phyloP scores from a whole-genome alignment of 2,797 vertebrate genomes.

The Danio tinwini region DNA sequence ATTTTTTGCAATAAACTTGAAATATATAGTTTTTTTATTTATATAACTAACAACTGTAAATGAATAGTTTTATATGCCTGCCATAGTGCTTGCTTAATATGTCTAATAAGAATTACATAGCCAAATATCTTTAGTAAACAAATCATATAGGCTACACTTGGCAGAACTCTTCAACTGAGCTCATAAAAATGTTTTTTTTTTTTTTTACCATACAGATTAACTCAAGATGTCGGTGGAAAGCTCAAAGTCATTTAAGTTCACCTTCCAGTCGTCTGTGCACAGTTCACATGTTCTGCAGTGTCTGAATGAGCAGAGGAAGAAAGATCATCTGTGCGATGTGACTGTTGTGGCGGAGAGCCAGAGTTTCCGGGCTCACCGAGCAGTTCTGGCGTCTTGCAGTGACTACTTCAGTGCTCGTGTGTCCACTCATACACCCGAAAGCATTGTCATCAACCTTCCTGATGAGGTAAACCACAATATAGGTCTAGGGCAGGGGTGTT shows the following conservation, averaged over 20 bases:
- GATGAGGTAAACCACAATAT: constrained; percentile 82
- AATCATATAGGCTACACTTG: neutral
- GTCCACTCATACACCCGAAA: constrained; percentile 73
- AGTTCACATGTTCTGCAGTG: constrained; percentile 84
- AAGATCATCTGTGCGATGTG: constrained; percentile 88
- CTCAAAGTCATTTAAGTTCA: constrained; percentile 84
- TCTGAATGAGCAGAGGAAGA: constrained; percentile 89
- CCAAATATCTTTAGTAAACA: neutral
- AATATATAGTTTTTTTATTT: neutral
- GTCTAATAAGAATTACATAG: neutral
- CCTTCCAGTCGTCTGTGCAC: constrained; percentile 91
- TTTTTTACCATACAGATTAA: constrained; percentile 63
- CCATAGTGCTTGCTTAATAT: neutral
- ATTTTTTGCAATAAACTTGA: neutral
- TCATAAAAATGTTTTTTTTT: constrained; percentile 46
- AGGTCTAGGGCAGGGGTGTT: neutral
- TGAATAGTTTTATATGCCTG: neutral
- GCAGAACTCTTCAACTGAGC: neutral
- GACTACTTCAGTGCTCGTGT: constrained; percentile 87
- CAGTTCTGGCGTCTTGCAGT: constrained; percentile 92
- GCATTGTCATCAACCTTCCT: constrained; percentile 83
- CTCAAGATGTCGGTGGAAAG: constrained; percentile 84
- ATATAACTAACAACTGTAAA: neutral
- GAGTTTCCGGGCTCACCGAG: constrained; percentile 88
- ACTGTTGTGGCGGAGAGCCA: constrained; percentile 88